Evolutionary conservation across 2,797 vertebrate species (phyloP), one percentile per base, ranked within the genome.

Genomic region (Danio kyathit): DNA sequence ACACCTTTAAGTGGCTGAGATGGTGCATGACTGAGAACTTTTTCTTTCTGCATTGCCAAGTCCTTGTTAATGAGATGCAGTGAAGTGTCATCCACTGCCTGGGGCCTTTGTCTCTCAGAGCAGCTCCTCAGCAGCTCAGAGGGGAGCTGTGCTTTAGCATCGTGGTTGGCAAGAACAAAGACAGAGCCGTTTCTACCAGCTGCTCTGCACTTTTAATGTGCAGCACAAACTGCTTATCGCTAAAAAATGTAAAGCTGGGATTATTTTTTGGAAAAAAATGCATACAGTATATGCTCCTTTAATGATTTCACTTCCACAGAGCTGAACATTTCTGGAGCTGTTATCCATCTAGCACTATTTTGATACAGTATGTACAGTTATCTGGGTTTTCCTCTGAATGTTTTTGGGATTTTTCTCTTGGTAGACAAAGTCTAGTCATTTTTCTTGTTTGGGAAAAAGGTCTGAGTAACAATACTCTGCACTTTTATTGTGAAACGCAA

Each of bases 11-110:
- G 74, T 29, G 46, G 77, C 76, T 77, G 83, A 80, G 56, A 82
- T 79, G 72, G 86, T 88, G 86, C 21, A 76, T 89, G 89, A 91
- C 87, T 87, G 84, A 56, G 41, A 21, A 77, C 44, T 73, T 79
- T 79, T 88, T 89, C 88, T 66, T 90, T 71, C 69, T 71, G 69
- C 84, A 78, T 88, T 84, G 52, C 84, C 57, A 70, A 76, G 84
- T 91, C 89, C 89, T 89, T 92, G 89, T 79, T 89, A 91, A 92
- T 92, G 81, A 88, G 84, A 92, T 87, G 90, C 89, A 89, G 87
- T 86, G 86, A 89, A 89, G 90, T 92, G 90, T 90, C 90, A 90
- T 89, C 89, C 83, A 88, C 81, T 74, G 89, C 90, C 92, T 85
- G 87, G 87, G 90, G 92, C 89, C 2, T 82, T 86, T 92, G 90